Evolutionary conservation across 1,140 invertebrate species (phyloP), one percentile per base, ranked within the genome.

Genomic region (Diachasma alloeum): DNA sequence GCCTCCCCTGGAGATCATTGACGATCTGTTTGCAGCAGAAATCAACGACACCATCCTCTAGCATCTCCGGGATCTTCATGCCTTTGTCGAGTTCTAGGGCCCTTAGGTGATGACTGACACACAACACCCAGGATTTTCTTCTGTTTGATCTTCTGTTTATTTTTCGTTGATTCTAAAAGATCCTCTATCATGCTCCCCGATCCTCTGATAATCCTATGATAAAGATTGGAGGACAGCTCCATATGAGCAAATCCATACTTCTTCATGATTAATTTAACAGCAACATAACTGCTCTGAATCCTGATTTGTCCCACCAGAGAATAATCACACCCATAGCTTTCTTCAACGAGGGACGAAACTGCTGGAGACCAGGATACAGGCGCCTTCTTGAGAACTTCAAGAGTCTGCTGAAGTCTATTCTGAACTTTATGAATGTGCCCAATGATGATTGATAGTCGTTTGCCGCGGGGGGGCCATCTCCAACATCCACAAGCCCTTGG

Each of bases 401-500:
- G 77, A 42, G 78, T 84, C 71, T 81, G 83, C 46, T 85, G 79
- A n/a, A 89, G 63, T 39, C 81, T 81, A 77, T 80, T 84, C 83
- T 88, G 37, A 24, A 84, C 72, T 75, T 87, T 80, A 11, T 83
- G 81, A 36, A 88, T 83, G 69, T 84, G 83, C 22, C 42, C 26
- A 19, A 87, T 78, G 53, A 87, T 76, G 26, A 80, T 66, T 70
- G 80, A 71, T 19, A 87, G n/a, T 74, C 79, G 82, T 78, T 78
- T 78, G 44, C 87, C 87, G 86, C 87, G 88, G 19, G 80, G n/a
- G 77, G 56, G 82, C 83, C 82, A 85, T 83, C 72, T 87, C 86
- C 76, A 78, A 84, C 31, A 82, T 78, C 83, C 87, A 87, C 84
- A 85, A 88, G 59, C 75, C 78, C 76, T 81, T 83, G 0, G 81